Conservation (phyloP, 2,888 invertebrate species). For the Ichneumoninae sp. region DNA sequence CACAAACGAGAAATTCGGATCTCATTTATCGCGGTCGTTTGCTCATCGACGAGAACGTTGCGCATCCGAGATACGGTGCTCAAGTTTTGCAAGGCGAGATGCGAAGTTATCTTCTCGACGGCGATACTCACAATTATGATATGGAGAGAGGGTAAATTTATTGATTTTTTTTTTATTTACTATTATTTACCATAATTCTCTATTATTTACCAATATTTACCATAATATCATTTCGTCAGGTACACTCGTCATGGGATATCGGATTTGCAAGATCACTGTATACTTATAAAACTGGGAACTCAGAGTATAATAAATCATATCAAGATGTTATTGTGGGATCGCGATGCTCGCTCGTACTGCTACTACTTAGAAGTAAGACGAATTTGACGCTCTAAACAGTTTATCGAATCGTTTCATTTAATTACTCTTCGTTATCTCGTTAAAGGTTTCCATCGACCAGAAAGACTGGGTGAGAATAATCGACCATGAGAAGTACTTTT, state of each 20-base stretch:
- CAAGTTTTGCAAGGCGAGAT: slow-evolving; percentile 96
- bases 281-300: slow-evolving; percentile 93
- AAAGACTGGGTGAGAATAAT: slow-evolving; percentile 97
- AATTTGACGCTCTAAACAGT: background rate
- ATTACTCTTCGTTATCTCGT: background rate
- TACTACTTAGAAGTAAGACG: slow-evolving; percentile 91
- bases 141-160: slow-evolving; percentile 92
- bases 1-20: slow-evolving; percentile 91
- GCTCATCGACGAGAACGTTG: slow-evolving; percentile 96
- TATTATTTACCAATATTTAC: background rate
- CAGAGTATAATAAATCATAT: slow-evolving; percentile 97
- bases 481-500: slow-evolving; percentile 96
- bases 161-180: slow-evolving; percentile 1
- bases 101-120: slow-evolving; percentile 94
- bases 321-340: slow-evolving; percentile 96
- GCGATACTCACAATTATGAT: slow-evolving; percentile 94
- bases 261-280: slow-evolving; percentile 91
- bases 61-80: slow-evolving; percentile 91
- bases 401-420: background rate
- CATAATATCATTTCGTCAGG: slow-evolving; percentile 81
- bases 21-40: slow-evolving; percentile 94
- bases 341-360: slow-evolving; percentile 94
- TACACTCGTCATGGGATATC: slow-evolving; percentile 95
- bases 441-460: slow-evolving; percentile 94
- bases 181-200: background rate